phyloP scores from a whole-genome alignment of 2,797 vertebrate genomes.

The Aulostomus chinensis region DNA sequence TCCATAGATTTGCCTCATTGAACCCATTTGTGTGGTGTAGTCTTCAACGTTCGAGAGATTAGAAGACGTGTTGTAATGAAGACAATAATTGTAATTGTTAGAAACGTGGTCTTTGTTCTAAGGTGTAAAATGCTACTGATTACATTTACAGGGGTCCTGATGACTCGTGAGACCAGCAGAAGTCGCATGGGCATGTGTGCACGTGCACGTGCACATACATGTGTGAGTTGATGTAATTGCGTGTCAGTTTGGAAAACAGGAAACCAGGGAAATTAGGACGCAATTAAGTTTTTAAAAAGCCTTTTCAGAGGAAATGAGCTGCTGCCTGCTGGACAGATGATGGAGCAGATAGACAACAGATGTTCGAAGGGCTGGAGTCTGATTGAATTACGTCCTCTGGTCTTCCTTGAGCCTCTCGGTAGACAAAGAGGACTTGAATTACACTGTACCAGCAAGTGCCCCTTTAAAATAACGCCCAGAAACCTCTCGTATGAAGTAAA shows the following conservation, averaged over 20 bases:
- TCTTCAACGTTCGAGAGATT: too few species aligned
- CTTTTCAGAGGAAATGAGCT: constrained; percentile 77
- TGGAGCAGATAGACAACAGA: constrained; percentile 44
- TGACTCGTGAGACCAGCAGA: constrained; percentile 29
- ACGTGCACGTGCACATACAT: too few species aligned
- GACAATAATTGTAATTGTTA: not conserved
- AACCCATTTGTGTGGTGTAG: too few species aligned
- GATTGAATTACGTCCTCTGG: constrained; percentile 58
- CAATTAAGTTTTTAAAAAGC: constrained; percentile 71
- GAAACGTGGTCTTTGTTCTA: not conserved
- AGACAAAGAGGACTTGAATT: too few species aligned
- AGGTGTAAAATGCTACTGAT: constrained; percentile 13
- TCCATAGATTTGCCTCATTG: too few species aligned
- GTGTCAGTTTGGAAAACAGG: constrained; percentile 41
- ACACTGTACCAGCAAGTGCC: too few species aligned
- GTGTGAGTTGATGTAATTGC: not conserved
- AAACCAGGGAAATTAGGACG: constrained; percentile 64
- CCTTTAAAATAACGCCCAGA: too few species aligned
- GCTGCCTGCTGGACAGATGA: constrained; percentile 50
- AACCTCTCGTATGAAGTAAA: too few species aligned
- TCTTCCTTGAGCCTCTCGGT: constrained; percentile 10
- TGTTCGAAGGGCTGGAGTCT: constrained; percentile 36
- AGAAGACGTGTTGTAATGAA: too few species aligned
- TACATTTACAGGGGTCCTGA: constrained; percentile 12
- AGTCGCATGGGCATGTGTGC: too few species aligned